Percentiles rank a stretch among this genome's conserved stretches.
phyloP scores from a whole-genome alignment of 2,113 vertebrate genomes.

The Pipra filicauda region DNA sequence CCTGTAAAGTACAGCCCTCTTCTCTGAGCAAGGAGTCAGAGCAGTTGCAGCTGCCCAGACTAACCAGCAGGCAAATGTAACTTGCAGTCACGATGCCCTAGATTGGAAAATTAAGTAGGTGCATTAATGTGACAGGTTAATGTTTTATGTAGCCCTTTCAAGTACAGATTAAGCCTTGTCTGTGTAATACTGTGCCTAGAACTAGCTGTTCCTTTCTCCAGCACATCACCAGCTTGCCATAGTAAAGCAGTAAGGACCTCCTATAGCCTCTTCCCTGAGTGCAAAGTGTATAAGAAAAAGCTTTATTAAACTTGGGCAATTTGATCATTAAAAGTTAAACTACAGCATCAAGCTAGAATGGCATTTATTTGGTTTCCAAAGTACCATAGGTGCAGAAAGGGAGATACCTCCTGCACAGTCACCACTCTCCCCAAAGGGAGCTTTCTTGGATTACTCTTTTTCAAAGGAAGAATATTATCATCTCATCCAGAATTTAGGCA shows the following conservation, averaged over 20 bases:
- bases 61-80: conserved; percentile 5
- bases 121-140: neutral
- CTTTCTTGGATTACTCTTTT: neutral
- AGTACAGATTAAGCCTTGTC: neutral
- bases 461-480: neutral
- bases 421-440: neutral
- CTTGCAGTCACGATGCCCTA: neutral
- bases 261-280: neutral
- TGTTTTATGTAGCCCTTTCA: neutral
- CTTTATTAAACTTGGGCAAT: neutral
- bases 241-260: neutral
- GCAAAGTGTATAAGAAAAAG: neutral
- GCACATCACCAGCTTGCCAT: neutral
- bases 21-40: neutral
- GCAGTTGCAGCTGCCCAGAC: neutral
- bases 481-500: neutral
- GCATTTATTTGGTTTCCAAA: neutral
- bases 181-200: neutral
- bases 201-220: neutral
- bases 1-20: neutral
- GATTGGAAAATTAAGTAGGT: conserved; percentile 6
- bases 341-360: neutral
- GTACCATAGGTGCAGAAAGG: rapidly evolving
- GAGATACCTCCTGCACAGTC: neutral
- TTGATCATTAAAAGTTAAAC: neutral